Evolutionary conservation across 2,113 vertebrate genomes (phyloP).

Genomic region (Cheirogaleus medius): DNA sequence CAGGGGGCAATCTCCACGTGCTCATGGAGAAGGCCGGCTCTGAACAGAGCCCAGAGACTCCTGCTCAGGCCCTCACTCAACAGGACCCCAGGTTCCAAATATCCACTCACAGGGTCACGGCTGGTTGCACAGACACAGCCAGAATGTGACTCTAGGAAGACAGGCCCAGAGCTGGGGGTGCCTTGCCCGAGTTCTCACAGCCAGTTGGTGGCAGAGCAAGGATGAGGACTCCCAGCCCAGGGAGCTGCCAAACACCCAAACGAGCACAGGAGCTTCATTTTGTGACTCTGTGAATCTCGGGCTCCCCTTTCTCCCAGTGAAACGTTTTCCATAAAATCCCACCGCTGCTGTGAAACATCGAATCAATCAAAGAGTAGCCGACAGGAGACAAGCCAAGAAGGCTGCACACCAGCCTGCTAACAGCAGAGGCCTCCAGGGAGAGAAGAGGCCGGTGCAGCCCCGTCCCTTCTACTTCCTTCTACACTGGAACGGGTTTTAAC

Average conservation of each 20-base stretch:
- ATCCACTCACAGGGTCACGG: fast-evolving
- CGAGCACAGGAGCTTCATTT: fast-evolving
- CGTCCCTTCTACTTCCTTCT: background rate
- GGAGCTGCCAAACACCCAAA: background rate
- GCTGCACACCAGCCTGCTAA: background rate
- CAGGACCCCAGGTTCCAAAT: background rate
- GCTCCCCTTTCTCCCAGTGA: background rate
- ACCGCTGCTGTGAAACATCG: background rate
- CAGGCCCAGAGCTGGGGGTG: background rate
- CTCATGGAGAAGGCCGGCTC: background rate
- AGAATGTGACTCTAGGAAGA: background rate
- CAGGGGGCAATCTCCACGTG: fast-evolving
- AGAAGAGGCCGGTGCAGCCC: background rate
- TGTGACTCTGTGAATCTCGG: background rate
- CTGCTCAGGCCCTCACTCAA: too few relatives aligned
- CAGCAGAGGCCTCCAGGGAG: too few relatives aligned
- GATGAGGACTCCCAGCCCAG: background rate
- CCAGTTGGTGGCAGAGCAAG: background rate
- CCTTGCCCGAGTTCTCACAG: background rate
- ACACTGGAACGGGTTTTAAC: background rate
- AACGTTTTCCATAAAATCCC: background rate
- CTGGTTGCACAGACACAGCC: too few relatives aligned
- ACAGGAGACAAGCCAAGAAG: background rate
- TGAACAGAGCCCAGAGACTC: too few relatives aligned
- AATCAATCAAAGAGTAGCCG: too few relatives aligned